Base-by-base conservation (phyloP, 2,113 vertebrate genomes). In the Oreotrochilus melanogaster region DNA sequence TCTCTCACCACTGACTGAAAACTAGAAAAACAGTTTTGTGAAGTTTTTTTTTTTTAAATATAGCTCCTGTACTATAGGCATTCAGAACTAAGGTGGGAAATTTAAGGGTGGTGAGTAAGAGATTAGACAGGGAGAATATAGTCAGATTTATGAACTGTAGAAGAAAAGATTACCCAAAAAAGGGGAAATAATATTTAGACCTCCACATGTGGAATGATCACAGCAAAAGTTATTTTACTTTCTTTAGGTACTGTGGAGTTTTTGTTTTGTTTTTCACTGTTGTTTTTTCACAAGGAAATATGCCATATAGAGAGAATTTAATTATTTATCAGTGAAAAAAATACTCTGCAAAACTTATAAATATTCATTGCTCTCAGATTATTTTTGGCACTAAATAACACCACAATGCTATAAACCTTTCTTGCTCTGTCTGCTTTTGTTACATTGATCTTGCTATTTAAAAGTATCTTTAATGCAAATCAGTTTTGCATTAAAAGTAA, bases 271-370 rank as follows among this genome's bases (percentile, higher is more conserved):
- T 79, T 72, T 72, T 45, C 42, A 17, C 21, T 33, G 1, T 37
- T 39, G 33, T 12, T 10, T 73, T 64, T 65, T 71, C 7, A 12
- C 21, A 54, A 66, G n/a, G 48, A 85, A 72, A 66, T 80, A 18
- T 11, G 8, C n/a, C 58, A 5, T 54, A 64, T 35, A 50, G 14
- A 69, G 90, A 74, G 1, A 1, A 86, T 86, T 91, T 86, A 78
- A 75, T 80, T 75, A 67, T 89, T 93, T 94, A 75, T 66, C 18
- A 66, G 19, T 78, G 37, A 18, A 78, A 72, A 66, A 88, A 92
- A 74, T 64, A 7, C 5, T n/a, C 25, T 23, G 12, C 23, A 88
- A 57, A 83, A 66, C 39, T 66, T 43, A 72, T 33, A 71, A 88
- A 78, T 65, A 89, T 69, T 95, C 7, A 79, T 42, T 17, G 5